These are phyloP conservation scores for Entomobrya proxima DNA, from an alignment of 2,888 invertebrate genomes.

Conservation along the genomic window DNA sequence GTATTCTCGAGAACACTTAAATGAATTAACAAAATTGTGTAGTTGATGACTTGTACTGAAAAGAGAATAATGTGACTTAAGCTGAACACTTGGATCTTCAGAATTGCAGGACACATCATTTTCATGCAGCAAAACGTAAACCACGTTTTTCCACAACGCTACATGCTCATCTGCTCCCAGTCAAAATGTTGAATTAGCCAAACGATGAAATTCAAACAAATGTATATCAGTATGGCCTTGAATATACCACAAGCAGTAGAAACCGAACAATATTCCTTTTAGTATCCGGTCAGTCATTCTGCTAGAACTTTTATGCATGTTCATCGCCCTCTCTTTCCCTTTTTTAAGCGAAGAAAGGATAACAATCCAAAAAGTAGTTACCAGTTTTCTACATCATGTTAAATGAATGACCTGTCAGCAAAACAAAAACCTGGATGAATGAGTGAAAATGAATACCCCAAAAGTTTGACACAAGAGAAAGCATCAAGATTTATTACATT, in stretches of 20 bases:
- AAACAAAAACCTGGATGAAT: neutral
- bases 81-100: neutral
- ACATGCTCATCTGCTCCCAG: neutral
- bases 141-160: neutral
- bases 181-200: constrained; percentile 4
- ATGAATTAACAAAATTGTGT: constrained; percentile 11
- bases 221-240: no score
- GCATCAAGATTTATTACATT: neutral
- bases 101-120: neutral
- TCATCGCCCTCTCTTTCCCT: no score
- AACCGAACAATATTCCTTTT: no score
- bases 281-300: no score
- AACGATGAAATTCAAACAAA: neutral
- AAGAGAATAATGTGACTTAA: neutral
- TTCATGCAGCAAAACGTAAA: no score
- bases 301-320: no score
- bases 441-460: neutral
- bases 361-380: no score
- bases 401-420: constrained; percentile 1
- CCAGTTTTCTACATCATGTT: neutral
- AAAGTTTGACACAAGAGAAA: neutral
- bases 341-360: no score
- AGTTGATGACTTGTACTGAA: neutral
- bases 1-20: constrained; percentile 12
- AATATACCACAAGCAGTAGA: no score